Percentiles rank a stretch among this genome's conserved stretches.
Evolutionary conservation across 64 coral and sea anemone genomes (phyloP).

Genomic region (Dendrophyllia cribrosa): DNA sequence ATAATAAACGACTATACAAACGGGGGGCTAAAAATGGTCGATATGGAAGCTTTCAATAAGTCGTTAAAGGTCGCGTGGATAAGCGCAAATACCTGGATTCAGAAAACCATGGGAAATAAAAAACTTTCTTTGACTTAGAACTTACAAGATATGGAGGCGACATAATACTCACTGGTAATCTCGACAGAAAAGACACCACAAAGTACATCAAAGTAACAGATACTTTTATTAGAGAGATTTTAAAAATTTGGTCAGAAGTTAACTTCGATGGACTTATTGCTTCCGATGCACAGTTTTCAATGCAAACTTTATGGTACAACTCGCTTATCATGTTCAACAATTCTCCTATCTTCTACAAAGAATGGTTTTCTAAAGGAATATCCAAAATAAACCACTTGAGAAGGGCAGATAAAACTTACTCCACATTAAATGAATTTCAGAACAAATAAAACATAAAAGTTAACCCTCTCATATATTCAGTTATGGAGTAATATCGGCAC

Average conservation of each 20-base stretch:
- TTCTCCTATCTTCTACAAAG: too few relatives aligned
- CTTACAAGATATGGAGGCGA: conserved; percentile 7
- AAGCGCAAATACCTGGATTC: neutral
- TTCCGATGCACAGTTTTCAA: too few relatives aligned
- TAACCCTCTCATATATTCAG: too few relatives aligned
- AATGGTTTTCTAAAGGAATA: too few relatives aligned
- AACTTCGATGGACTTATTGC: conserved; percentile 12
- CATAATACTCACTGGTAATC: neutral
- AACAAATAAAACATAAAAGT: too few relatives aligned
- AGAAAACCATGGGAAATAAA: conserved; percentile 12
- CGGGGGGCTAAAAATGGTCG: neutral
- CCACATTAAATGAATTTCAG: too few relatives aligned
- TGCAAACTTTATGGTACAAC: neutral
- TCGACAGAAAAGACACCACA: neutral
- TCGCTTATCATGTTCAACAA: neutral
- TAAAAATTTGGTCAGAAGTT: conserved; percentile 10
- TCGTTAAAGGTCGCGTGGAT: neutral
- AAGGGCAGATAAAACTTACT: too few relatives aligned
- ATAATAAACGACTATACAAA: neutral
- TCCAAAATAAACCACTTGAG: too few relatives aligned
- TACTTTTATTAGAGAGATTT: neutral
- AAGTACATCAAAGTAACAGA: conserved; percentile 11
- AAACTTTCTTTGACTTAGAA: conserved; percentile 40
- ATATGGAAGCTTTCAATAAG: neutral
- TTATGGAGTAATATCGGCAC: too few relatives aligned